phyloP scores from a whole-genome alignment of 2,113 vertebrate species.

The Scopus umbretta region DNA sequence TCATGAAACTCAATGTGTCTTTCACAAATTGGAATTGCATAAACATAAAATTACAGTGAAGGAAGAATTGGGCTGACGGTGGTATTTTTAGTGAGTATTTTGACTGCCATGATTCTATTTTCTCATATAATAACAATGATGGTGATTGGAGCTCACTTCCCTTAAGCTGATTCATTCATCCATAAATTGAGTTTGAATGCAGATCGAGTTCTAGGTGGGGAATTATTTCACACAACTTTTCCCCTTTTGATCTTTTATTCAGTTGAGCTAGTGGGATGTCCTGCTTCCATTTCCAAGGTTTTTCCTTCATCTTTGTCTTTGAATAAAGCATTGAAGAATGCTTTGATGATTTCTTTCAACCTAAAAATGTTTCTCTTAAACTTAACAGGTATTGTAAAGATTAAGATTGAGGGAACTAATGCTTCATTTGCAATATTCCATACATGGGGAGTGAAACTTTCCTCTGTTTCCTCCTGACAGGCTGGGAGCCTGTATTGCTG shows the following conservation, averaged over 20 bases:
- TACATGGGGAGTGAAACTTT: background rate
- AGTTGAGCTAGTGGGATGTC: background rate
- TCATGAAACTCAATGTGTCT: background rate
- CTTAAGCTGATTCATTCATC: background rate
- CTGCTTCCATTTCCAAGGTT: background rate
- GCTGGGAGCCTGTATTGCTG: background rate
- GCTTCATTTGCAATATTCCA: background rate
- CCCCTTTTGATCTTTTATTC: constrained; percentile 30
- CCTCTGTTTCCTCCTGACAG: background rate
- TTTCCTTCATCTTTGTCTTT: constrained; percentile 3
- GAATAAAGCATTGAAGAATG: background rate
- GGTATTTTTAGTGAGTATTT: background rate
- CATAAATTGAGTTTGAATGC: constrained; percentile 9
- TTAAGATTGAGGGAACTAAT: background rate
- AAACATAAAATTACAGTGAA: background rate
- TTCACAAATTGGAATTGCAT: background rate
- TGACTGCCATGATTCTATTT: background rate
- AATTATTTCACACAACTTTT: constrained; percentile 10
- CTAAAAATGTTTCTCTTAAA: background rate
- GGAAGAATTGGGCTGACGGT: background rate
- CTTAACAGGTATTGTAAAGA: no score
- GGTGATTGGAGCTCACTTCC: background rate
- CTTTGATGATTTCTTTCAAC: background rate
- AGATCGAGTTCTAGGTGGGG: background rate
- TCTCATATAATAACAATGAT: background rate